Conservation (phyloP, 2,113 vertebrate species). For the Carassius gibelio region DNA sequence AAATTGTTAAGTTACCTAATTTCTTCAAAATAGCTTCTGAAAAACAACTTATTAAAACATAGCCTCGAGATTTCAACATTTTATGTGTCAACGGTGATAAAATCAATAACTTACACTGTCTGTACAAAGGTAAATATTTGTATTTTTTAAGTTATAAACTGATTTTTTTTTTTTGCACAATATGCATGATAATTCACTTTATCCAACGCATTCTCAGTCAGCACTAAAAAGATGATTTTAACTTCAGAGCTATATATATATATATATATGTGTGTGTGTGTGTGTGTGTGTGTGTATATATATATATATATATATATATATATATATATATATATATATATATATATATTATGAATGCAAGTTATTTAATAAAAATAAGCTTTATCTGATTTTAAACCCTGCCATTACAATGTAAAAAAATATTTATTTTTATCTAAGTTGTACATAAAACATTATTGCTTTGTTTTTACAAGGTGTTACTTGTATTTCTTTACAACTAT, state of each 20-base stretch:
- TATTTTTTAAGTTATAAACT: background rate
- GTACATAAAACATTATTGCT: too few species aligned
- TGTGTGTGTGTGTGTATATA: too few species aligned
- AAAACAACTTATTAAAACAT: background rate
- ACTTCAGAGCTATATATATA: background rate
- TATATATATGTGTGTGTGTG: too few species aligned
- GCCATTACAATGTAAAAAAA: too few species aligned
- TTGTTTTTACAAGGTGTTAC: too few species aligned
- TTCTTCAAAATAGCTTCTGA: background rate
- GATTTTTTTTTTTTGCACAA: background rate
- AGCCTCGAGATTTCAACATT: background rate
- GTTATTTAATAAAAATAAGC: background rate
- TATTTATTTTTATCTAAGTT: background rate
- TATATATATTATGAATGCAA: background rate
- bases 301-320: too few species aligned
- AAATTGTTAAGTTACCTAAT: background rate
- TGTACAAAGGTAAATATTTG: background rate
- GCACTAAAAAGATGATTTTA: background rate
- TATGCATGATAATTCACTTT: background rate
- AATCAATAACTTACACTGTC: background rate
- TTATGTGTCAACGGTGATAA: background rate
- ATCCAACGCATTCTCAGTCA: background rate
- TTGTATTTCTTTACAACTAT: too few species aligned
- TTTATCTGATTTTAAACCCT: background rate
- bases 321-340: too few species aligned